Conservation (phyloP, 1,140 invertebrate species). For the Littorina saxatilis region DNA sequence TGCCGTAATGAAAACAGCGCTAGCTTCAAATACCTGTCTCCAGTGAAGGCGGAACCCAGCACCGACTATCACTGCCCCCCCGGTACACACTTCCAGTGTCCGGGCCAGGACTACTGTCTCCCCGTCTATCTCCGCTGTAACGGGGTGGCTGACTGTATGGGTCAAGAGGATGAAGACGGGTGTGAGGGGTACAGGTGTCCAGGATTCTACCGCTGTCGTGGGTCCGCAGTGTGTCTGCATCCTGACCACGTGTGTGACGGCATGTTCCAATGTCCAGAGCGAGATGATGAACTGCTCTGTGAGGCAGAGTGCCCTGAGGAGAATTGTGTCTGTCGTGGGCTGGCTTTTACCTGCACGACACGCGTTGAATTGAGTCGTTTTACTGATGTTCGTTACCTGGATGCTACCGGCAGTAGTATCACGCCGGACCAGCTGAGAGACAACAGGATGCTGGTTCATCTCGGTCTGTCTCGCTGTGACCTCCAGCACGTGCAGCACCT, state of each 20-base stretch:
- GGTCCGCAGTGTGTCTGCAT: too few species aligned
- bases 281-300: constrained; percentile 30
- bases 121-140: constrained; percentile 38
- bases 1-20: too few species aligned
- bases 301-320: constrained; percentile 20
- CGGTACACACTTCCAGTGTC: constrained; percentile 28
- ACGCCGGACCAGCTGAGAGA: not conserved
- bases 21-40: too few species aligned
- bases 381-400: not conserved
- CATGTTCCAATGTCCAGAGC: too few species aligned
- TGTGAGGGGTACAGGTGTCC: constrained; percentile 6
- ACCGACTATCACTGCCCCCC: too few species aligned
- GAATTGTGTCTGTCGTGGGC: constrained; percentile 20
- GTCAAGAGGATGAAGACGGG: constrained; percentile 26
- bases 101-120: constrained; percentile 8
- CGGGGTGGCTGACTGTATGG: constrained; percentile 28
- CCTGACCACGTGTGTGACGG: too few species aligned
- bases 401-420: not conserved
- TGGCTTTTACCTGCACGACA: constrained; percentile 28
- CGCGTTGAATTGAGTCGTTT: not conserved
- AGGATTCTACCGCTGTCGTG: too few species aligned
- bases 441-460: not conserved
- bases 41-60: too few species aligned
- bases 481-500: not conserved
- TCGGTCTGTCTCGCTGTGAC: not conserved